Evolutionary conservation across 1,140 invertebrate species (phyloP).

Genomic region (Calliopsis andreniformis): DNA sequence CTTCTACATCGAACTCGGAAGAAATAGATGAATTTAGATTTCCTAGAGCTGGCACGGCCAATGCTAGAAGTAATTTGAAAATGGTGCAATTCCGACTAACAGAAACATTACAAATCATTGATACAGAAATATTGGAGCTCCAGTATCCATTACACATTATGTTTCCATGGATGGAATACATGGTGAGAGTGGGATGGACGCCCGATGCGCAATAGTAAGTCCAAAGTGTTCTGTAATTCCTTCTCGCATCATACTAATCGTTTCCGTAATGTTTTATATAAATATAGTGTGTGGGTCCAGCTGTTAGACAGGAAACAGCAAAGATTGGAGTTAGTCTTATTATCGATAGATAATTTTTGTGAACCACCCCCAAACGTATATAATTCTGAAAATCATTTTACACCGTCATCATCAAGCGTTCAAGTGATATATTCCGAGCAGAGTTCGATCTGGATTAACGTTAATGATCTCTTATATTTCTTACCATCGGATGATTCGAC

Average conservation of each 20-base stretch:
- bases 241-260: neutral
- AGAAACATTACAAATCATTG: conserved; percentile 85
- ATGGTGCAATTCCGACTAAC: conserved; percentile 92
- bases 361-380: conserved; percentile 84
- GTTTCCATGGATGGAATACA: conserved; percentile 96
- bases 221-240: neutral
- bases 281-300: conserved; percentile 93
- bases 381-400: conserved; percentile 81
- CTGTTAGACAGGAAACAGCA: conserved; percentile 93
- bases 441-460: conserved; percentile 93
- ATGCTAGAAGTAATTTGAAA: conserved; percentile 94
- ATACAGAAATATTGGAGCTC: conserved; percentile 87
- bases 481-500: conserved; percentile 84
- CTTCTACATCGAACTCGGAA: conserved; percentile 88
- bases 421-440: conserved; percentile 88
- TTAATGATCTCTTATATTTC: conserved; percentile 94
- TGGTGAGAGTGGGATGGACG: conserved; percentile 96
- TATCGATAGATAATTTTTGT: conserved; percentile 88
- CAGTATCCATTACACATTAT: conserved; percentile 87
- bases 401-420: conserved; percentile 81
- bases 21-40: conserved; percentile 96
- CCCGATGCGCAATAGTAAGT: conserved; percentile 93
- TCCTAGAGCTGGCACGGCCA: conserved; percentile 93
- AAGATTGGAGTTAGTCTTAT: conserved; percentile 87
- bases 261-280: conserved; percentile 43